Evolutionary conservation across 2,797 vertebrate species (phyloP), one percentile per base, ranked within the genome.

Genomic region (Malacoctenus gilli): DNA sequence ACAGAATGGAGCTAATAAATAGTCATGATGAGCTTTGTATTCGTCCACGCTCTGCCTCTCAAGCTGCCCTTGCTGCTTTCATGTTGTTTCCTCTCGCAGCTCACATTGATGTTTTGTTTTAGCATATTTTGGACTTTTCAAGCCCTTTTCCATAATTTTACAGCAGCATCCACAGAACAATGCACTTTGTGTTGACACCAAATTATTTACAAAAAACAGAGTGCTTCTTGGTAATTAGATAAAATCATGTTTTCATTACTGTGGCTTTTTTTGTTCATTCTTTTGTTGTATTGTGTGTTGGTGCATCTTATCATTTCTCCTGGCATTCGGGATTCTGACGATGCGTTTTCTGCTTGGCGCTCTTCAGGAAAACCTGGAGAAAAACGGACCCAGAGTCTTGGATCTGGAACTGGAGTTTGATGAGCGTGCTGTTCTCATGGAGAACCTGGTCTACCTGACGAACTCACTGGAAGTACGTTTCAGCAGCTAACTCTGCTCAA

Each of bases 361-460:
- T 49, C 37, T 49, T 30, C 78, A 99, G 96, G 96, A 97, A 76
- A 97, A 93, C 71, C 89, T 98, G 72, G 95, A 96, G 88, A 98
- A 98, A 81, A 94, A 89, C 1, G 97, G 97, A 1, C 88, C 93
- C 2, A 83, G 90, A 51, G 94, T 96, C 61, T 89, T 99, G 75
- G 95, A 98, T 76, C 90, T 98, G 59, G 91, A 98, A 5, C 86
- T 98, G 86, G 96, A 98, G 85, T 99, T 97, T 72, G 95, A 98
- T 40, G 97, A 99, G 69, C 91, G 89, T n/a, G 74, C 92, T 0
- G 97, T 99, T 41, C 90, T 99, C 28, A 84, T 91, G 88, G 95
- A 98, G 79, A 99, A 99, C 59, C 92, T 96, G 34, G 94, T 97
- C 40, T 99, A 98, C 60, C 54, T 99, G 68, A 98, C 95, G 50